phyloP scores from a whole-genome alignment of 2,888 invertebrate genomes.

The Spodoptera picta region DNA sequence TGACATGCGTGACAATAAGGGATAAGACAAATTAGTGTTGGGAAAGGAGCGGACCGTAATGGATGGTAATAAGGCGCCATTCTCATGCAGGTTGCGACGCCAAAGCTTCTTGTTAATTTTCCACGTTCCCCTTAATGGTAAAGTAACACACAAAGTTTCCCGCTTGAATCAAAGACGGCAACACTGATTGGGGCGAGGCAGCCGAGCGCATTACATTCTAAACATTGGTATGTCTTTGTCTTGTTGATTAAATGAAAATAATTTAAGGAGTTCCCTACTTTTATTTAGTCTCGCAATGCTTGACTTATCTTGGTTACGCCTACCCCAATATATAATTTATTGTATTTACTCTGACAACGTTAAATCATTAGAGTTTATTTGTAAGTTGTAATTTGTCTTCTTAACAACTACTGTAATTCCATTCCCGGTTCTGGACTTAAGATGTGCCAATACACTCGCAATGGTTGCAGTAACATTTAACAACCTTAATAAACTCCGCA shows the following conservation, averaged over 20 bases:
- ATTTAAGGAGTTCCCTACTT: constrained; percentile 55
- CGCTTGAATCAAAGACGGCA: constrained; percentile 71
- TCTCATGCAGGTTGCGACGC: constrained; percentile 79
- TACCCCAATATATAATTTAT: constrained; percentile 19
- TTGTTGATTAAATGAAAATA: constrained; percentile 62
- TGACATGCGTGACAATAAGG: constrained; percentile 69
- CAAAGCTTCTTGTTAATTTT: constrained; percentile 79
- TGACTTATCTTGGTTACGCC: constrained; percentile 15
- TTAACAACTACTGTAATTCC: constrained; percentile 30
- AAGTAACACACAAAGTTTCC: constrained; percentile 83
- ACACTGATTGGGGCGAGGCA: constrained; percentile 71
- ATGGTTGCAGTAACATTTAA: constrained; percentile 33
- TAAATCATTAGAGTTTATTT: too few species aligned
- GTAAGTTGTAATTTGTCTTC: constrained; percentile 23
- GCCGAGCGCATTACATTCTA: constrained; percentile 63
- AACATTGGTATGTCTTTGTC: constrained; percentile 61
- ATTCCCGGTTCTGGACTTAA: constrained; percentile 20
- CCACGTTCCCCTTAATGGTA: constrained; percentile 79
- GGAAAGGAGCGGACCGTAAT: constrained; percentile 64
- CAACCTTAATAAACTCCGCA: constrained; percentile 30
- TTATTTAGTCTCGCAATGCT: constrained; percentile 36
- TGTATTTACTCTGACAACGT: neutral
- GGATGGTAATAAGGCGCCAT: constrained; percentile 71
- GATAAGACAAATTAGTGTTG: constrained; percentile 66
- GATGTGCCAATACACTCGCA: constrained; percentile 22